A percentile compares a stretch with the other conserved stretches of the same genome.
Conservation (phyloP, 2,888 invertebrate species). For the Archips crataeganus region DNA sequence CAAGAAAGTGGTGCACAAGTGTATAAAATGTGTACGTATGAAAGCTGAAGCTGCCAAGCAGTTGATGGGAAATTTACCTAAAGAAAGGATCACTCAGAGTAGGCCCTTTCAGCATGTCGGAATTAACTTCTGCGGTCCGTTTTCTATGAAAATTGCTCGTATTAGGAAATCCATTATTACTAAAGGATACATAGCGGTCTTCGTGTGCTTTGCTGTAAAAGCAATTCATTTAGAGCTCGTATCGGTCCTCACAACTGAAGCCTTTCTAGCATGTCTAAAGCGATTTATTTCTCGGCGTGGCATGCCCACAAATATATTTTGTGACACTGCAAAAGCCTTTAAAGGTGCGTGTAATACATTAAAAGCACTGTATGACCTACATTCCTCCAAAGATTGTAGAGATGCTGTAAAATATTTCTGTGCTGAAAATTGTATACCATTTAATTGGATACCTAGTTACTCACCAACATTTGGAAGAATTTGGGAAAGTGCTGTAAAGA, state of each 20-base stretch:
- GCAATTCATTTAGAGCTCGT: slow-evolving; percentile 44
- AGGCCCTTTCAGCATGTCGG: too few species aligned
- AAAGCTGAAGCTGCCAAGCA: slow-evolving; percentile 32
- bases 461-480: slow-evolving; percentile 26
- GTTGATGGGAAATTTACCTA: slow-evolving; percentile 28
- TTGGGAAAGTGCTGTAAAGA: slow-evolving; percentile 20
- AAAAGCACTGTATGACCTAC: slow-evolving; percentile 19
- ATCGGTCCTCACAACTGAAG: slow-evolving; percentile 39
- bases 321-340: slow-evolving; percentile 28
- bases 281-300: slow-evolving; percentile 44
- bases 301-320: slow-evolving; percentile 40
- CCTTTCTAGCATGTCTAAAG: slow-evolving; percentile 44
- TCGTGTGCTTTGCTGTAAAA: slow-evolving; percentile 41
- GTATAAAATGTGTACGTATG: slow-evolving; percentile 38
- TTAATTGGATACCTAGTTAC: slow-evolving; percentile 28
- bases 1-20: slow-evolving; percentile 41
- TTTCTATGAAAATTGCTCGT: slow-evolving; percentile 2
- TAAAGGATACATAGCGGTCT: slow-evolving; percentile 41
- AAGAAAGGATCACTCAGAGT: slow-evolving; percentile 21
- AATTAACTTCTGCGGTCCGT: too few species aligned
- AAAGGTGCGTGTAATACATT: slow-evolving; percentile 22
- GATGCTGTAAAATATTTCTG: slow-evolving; percentile 8
- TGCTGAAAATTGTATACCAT: background rate
- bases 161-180: slow-evolving; percentile 29
- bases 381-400: slow-evolving; percentile 17